Evolutionary conservation across 1,140 invertebrate species (phyloP).

Genomic region (Ylistrum balloti): DNA sequence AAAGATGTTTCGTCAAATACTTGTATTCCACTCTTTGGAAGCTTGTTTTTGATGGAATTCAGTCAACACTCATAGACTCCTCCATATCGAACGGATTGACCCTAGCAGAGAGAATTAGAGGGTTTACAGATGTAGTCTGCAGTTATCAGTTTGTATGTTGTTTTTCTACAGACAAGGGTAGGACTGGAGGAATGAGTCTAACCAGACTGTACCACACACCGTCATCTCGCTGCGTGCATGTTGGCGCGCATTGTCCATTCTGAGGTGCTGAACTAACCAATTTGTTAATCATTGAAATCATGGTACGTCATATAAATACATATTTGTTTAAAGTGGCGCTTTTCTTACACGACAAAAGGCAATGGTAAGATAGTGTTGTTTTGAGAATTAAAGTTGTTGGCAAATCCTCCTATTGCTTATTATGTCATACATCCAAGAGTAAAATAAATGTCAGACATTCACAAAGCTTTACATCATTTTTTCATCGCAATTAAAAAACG

Average conservation of each 20-base stretch:
- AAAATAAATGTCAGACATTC: no score
- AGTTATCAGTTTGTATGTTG: background rate
- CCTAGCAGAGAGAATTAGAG: background rate
- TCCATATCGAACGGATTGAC: background rate
- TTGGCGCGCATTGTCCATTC: background rate
- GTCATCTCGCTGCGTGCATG: background rate
- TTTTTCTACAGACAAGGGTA: background rate
- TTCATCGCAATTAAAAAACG: no score
- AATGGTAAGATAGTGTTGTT: no score
- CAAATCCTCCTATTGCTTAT: no score
- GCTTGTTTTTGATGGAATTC: background rate
- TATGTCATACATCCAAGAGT: no score
- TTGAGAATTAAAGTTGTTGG: no score
- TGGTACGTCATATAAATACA: background rate
- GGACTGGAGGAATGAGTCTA: background rate
- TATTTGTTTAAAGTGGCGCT: background rate
- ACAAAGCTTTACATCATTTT: no score
- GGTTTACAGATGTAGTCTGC: background rate
- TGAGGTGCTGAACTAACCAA: background rate
- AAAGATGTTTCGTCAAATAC: no score
- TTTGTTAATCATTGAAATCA: background rate
- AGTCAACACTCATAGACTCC: background rate
- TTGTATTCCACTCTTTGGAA: no score
- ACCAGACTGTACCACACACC: background rate
- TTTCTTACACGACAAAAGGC: background rate